phyloP scores from a whole-genome alignment of 37 sponge, comb jelly and placozoan genomes.

The Halichondria panicea region DNA sequence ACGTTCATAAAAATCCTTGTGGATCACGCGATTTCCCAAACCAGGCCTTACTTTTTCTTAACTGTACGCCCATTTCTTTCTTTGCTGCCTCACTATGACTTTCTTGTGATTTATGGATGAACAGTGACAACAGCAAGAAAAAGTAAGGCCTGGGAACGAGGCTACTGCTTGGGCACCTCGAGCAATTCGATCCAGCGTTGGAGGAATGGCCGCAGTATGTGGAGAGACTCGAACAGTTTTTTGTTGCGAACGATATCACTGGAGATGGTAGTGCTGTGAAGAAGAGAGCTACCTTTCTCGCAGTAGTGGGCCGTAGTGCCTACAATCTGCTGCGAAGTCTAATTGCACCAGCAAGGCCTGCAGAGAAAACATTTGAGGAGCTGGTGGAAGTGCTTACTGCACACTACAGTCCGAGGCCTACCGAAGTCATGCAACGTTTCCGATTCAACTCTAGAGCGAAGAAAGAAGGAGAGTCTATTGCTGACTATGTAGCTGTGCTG shows the following conservation, averaged over 20 bases:
- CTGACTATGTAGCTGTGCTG: slow-evolving; percentile 35
- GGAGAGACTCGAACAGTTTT: slow-evolving; percentile 6
- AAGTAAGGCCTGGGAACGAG: no score
- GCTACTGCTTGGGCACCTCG: slow-evolving; percentile 12
- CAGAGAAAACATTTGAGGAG: slow-evolving; percentile 29
- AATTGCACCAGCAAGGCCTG: slow-evolving; percentile 19
- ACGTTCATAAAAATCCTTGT: no score
- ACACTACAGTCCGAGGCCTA: slow-evolving; percentile 26
- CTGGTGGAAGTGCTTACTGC: slow-evolving; percentile 12
- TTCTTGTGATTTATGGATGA: no score
- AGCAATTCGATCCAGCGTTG: background rate
- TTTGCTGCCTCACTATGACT: no score
- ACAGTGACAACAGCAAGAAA: no score
- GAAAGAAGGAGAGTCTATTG: slow-evolving; percentile 33
- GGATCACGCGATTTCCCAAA: no score
- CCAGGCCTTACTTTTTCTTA: no score
- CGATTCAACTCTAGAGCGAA: slow-evolving; percentile 22
- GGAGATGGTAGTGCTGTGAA: background rate
- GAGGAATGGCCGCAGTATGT: slow-evolving; percentile 35
- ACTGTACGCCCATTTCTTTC: no score
- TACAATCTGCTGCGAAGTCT: slow-evolving; percentile 13
- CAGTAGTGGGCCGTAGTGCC: slow-evolving; percentile 1
- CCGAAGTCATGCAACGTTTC: slow-evolving; percentile 23
- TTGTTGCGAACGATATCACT: slow-evolving; percentile 23
- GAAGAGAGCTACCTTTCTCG: background rate